Base-by-base conservation (phyloP, 2,113 vertebrate genomes). In the Petrocephalus zakoni region DNA sequence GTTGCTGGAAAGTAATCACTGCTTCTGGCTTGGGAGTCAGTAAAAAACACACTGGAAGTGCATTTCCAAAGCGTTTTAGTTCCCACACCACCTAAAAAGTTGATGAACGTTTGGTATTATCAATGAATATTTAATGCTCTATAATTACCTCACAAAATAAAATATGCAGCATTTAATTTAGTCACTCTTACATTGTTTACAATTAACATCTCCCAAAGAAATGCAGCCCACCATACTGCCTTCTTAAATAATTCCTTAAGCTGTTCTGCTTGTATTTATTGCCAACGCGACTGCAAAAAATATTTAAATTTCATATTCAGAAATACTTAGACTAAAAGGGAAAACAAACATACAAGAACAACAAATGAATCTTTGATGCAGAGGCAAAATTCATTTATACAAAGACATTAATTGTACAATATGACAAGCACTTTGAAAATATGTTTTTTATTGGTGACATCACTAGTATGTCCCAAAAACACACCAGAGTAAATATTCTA, bases 61-160 rank as follows among this genome's bases (percentile, higher is more conserved):
- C 34, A 34, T 86, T 56, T 47, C 29, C 21, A 4, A 72, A 78
- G 84, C 47, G 49, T 85, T 89, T 85, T 58, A 85, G 85, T 47
- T 52, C 55, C 82, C 49, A 37, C 29, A 34, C 58, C 49, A n/a
- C 84, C 83, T n/a, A 49, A 78, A 61, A 86, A 61, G 34, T 29
- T 64, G 88, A 83, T 89, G 15, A 34, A 86, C 25, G 22, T 22
- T 86, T 55, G 49, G 86, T 75, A 78, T 61, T 55, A 29, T 64
- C 61, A 86, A 89, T 89, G 61, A 89, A 86, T 89, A 89, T 86
- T 89, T 86, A 19, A 89, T 89, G 51, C 22, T 75, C 75, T 37
- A 86, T 86, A 89, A 89, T 86, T 75, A 61, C 64, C 47, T 25
- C 61, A 55, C 64, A 86, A 55, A 34, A 86, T 89, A 52, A 89